Base-by-base conservation (phyloP, 1,140 invertebrate species). In the Trachymyrmex septentrionalis region DNA sequence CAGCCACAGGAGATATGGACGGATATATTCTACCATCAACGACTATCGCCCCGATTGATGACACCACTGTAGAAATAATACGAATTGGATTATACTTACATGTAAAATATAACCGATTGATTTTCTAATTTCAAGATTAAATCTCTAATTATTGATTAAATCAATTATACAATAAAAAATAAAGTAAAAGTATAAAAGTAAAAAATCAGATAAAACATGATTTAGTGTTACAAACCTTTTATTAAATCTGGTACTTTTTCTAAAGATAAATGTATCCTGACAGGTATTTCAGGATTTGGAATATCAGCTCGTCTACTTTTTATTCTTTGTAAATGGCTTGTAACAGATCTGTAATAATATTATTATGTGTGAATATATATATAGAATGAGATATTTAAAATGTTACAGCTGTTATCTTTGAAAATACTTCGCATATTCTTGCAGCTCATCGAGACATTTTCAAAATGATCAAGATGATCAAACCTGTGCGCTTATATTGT, bases 251-350 rank as follows among this genome's bases (percentile, higher is more conserved):
- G 96, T 87, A 98, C 96, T 96, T 97, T 97, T 92, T 98, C 97
- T 85, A 97, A 95, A 71, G 96, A 96, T 55, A 98, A 96, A 93
- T 96, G 96, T 93, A 98, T 98, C 91, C 97, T 96, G 57, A 97
- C 97, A 57, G 97, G 97, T 90, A 98, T 98, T 95, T 98, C 97
- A 4, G 97, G 97, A 96, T 98, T 98, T 87, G 97, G 97, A 92
- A 98, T 98, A 94, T 98, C 97, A 3, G 97, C 97, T 90, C 97
- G 95, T 89, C 97, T 96, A 90, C 96, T 97, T 95, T 98, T 98
- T 87, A 98, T 97, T 90, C 97, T 96, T 94, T 97, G 97, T 86
- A 98, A 95, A 95, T 98, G 97, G 87, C 96, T 96, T 57, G 96
- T 96, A 19, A 96, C 94, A 77, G 94, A 95, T 90, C 93, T 96